phyloP scores from a whole-genome alignment of 2,888 invertebrate genomes.

The Clitarchus hookeri region DNA sequence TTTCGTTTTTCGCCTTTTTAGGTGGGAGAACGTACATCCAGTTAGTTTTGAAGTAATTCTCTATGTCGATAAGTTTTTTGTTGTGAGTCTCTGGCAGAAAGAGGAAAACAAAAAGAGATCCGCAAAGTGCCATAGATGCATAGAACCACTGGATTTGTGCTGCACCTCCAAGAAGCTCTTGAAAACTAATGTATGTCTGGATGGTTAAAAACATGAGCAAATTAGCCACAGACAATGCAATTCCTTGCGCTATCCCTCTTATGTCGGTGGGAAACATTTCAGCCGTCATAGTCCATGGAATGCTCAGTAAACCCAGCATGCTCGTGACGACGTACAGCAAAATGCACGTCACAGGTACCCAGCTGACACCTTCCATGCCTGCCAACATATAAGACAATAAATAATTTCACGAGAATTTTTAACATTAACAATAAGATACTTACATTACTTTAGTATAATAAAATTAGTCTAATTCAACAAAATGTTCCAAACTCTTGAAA shows the following conservation, averaged over 20 bases:
- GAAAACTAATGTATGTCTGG: slow-evolving; percentile 55
- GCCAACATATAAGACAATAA: not conserved
- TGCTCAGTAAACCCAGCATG: slow-evolving; percentile 64
- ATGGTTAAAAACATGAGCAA: slow-evolving; percentile 63
- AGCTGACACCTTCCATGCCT: slow-evolving; percentile 35
- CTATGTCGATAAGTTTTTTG: slow-evolving; percentile 56
- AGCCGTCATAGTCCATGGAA: slow-evolving; percentile 70
- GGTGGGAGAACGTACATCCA: slow-evolving; percentile 29
- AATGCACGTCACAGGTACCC: slow-evolving; percentile 59
- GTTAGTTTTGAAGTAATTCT: slow-evolving; percentile 54
- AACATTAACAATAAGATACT: too few species aligned
- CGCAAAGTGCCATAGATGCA: slow-evolving; percentile 39
- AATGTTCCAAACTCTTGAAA: too few species aligned
- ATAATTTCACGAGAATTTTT: too few species aligned
- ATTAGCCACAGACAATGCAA: slow-evolving; percentile 62
- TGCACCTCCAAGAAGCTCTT: slow-evolving; percentile 50
- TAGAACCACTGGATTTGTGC: slow-evolving; percentile 41
- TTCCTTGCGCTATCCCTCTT: slow-evolving; percentile 63
- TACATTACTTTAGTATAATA: too few species aligned
- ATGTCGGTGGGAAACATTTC: slow-evolving; percentile 66
- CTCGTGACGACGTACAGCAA: slow-evolving; percentile 62
- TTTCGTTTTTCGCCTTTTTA: slow-evolving; percentile 23
- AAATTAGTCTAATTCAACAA: too few species aligned
- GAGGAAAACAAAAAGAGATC: slow-evolving; percentile 55
- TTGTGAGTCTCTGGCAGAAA: slow-evolving; percentile 59